Conservation (phyloP, 2,888 invertebrate species). For the Deilephila porcellus region DNA sequence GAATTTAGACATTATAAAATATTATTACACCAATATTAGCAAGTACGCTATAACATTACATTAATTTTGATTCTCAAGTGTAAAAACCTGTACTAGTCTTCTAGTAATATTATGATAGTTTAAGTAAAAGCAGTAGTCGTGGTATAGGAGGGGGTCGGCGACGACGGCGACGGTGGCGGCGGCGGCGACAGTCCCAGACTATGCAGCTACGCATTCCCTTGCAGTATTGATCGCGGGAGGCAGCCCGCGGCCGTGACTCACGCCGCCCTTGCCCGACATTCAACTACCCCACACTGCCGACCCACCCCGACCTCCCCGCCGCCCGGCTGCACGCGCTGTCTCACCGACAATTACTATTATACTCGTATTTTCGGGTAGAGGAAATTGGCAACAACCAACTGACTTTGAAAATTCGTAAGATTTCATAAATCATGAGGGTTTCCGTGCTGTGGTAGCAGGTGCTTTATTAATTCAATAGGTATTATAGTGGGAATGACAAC, state of each 20-base stretch:
- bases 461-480: neutral
- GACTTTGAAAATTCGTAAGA: conserved; percentile 18
- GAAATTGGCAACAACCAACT: conserved; percentile 30
- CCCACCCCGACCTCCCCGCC: conserved; percentile 37
- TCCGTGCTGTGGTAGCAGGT: neutral
- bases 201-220: conserved; percentile 67
- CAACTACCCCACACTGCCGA: conserved; percentile 67
- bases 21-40: too few species aligned
- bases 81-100: neutral
- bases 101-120: neutral
- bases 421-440: conserved; percentile 11
- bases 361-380: conserved; percentile 26
- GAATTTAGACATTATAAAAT: too few species aligned
- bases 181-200: conserved; percentile 41
- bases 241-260: conserved; percentile 75
- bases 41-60: too few species aligned
- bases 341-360: conserved; percentile 39
- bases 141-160: neutral
- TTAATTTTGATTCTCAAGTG: neutral
- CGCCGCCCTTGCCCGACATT: conserved; percentile 84
- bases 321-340: conserved; percentile 42
- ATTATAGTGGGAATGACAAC: neutral
- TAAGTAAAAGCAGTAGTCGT: neutral
- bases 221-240: conserved; percentile 77
- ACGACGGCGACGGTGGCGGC: conserved; percentile 36